Percentiles rank a stretch among this genome's conserved stretches.
phyloP scores from a whole-genome alignment of 2,888 invertebrate genomes.

The Phortica magna region DNA sequence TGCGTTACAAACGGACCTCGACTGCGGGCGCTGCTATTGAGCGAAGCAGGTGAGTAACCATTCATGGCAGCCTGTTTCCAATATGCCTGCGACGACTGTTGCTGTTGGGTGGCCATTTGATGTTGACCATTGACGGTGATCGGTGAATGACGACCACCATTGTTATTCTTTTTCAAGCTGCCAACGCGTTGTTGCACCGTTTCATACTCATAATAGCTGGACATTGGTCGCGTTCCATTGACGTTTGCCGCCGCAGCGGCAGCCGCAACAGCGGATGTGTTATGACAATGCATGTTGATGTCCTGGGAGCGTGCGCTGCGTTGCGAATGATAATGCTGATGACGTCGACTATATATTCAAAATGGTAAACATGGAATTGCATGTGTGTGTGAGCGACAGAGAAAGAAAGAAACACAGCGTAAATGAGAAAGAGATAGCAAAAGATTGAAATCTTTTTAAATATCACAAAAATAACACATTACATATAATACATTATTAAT shows the following conservation, averaged over 20 bases:
- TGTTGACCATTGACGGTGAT: conserved; percentile 66
- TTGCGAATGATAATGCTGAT: conserved; percentile 84
- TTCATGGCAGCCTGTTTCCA: conserved; percentile 76
- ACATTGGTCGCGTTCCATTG: conserved; percentile 82
- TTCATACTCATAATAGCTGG: conserved; percentile 92
- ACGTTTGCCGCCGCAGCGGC: conserved; percentile 76
- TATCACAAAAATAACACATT: no score
- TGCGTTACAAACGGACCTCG: conserved; percentile 83
- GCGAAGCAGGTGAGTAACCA: conserved; percentile 73
- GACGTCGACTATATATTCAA: conserved; percentile 80
- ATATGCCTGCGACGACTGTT: conserved; percentile 70
- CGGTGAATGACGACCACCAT: conserved; percentile 60
- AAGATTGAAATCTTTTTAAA: no score
- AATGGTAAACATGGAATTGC: neutral
- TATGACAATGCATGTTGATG: conserved; percentile 69
- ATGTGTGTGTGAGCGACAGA: neutral
- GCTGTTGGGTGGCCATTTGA: conserved; percentile 55
- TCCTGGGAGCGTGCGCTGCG: conserved; percentile 82
- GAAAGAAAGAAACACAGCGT: conserved; percentile 38
- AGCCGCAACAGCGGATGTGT: conserved; percentile 50
- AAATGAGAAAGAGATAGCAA: neutral
- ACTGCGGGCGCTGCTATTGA: conserved; percentile 76
- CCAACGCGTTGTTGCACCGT: conserved; percentile 83
- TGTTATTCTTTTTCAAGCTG: conserved; percentile 76
- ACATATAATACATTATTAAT: no score